phyloP scores from a whole-genome alignment of 2,888 invertebrate genomes.

The Vanessa cardui region DNA sequence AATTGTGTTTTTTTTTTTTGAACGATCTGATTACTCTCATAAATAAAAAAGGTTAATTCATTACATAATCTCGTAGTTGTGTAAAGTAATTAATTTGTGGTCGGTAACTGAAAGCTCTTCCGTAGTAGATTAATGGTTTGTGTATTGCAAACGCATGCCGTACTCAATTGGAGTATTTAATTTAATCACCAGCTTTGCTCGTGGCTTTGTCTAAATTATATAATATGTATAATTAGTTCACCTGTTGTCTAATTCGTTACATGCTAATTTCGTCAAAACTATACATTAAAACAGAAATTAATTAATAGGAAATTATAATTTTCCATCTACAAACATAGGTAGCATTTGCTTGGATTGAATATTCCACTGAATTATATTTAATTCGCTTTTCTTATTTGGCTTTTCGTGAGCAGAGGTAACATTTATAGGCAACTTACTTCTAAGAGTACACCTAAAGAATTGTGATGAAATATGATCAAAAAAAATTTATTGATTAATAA shows the following conservation, averaged over 20 bases:
- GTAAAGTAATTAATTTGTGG: constrained; percentile 72
- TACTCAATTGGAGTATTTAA: constrained; percentile 47
- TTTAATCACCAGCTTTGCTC: constrained; percentile 46
- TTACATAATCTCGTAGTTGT: constrained; percentile 49
- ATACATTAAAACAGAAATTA: constrained; percentile 1
- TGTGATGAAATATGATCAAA: too few species aligned
- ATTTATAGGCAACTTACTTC: too few species aligned
- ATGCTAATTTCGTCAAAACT: constrained; percentile 12
- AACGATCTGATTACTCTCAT: constrained; percentile 8
- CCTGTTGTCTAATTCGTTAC: constrained; percentile 26
- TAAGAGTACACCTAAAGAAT: too few species aligned
- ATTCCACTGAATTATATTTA: too few species aligned
- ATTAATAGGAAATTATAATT: background rate
- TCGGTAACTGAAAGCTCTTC: constrained; percentile 65
- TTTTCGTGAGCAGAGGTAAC: too few species aligned
- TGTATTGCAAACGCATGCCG: constrained; percentile 57
- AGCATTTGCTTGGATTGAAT: background rate
- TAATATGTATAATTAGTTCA: constrained; percentile 35
- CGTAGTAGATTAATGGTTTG: constrained; percentile 67
- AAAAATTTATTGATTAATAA: too few species aligned
- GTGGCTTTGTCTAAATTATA: constrained; percentile 43
- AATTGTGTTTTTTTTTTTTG: background rate
- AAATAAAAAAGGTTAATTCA: constrained; percentile 34
- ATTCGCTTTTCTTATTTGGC: too few species aligned
- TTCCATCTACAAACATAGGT: background rate